Evolutionary conservation across 2,797 vertebrate genomes (phyloP).

Genomic region (Lophotriccus pileatus): DNA sequence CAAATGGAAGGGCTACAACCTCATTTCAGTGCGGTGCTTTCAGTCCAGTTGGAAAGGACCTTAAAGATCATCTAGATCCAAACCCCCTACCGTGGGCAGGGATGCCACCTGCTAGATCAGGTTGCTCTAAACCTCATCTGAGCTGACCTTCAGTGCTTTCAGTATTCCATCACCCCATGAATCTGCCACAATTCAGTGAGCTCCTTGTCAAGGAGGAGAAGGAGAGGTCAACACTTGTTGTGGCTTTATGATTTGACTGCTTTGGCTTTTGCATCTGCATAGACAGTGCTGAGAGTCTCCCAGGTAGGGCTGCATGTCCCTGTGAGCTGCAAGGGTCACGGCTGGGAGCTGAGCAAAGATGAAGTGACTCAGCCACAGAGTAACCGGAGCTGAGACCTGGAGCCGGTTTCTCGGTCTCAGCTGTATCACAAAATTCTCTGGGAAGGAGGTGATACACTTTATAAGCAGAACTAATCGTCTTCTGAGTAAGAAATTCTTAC

Average conservation of each 20-base stretch:
- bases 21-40: background rate
- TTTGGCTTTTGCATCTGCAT: background rate
- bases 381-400: background rate
- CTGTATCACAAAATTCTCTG: background rate
- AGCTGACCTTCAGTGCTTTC: background rate
- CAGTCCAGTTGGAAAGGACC: background rate
- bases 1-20: background rate
- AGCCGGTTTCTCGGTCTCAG: background rate
- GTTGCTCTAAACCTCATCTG: background rate
- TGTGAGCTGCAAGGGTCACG: accelerated
- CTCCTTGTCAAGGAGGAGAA: background rate
- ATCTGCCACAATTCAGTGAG: background rate
- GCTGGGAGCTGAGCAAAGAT: background rate
- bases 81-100: background rate
- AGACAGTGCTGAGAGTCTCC: background rate
- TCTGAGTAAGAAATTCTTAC: background rate
- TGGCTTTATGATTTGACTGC: background rate
- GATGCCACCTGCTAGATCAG: background rate
- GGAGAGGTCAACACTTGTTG: background rate
- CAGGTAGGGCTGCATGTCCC: background rate
- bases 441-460: accelerated
- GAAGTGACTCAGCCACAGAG: accelerated
- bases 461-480: background rate
- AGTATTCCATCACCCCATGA: background rate
- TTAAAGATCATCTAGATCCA: background rate